Conservation (phyloP, 1,140 invertebrate genomes). For the Rhyzopertha dominica region DNA sequence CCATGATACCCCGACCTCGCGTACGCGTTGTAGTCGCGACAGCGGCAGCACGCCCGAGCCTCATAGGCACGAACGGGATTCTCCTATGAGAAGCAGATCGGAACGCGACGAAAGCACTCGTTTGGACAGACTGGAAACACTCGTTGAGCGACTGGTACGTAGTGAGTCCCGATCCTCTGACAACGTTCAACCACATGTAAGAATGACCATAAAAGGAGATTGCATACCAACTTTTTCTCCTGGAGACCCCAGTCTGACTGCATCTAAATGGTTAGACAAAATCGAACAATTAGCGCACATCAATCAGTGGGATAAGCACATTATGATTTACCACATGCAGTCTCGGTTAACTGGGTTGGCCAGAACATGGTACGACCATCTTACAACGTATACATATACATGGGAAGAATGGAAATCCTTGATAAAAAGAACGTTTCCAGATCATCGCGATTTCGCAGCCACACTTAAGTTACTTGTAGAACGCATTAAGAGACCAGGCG, state of each 20-base stretch:
- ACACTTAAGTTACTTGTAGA: not conserved
- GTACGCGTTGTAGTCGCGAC: too few relatives aligned
- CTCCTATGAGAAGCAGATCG: too few relatives aligned
- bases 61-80: too few relatives aligned
- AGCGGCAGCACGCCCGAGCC: too few relatives aligned
- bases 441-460: not conserved
- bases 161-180: too few relatives aligned
- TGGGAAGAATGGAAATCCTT: slow-evolving; percentile 2
- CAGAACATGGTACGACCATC: not conserved
- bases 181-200: too few relatives aligned
- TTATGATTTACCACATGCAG: not conserved
- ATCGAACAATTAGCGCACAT: not conserved
- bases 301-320: slow-evolving; percentile 1
- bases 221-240: slow-evolving; percentile 1
- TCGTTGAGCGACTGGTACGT: too few relatives aligned
- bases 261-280: slow-evolving; percentile 1
- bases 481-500: not conserved
- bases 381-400: not conserved
- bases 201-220: too few relatives aligned
- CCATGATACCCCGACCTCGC: too few relatives aligned
- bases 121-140: too few relatives aligned
- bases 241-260: not conserved
- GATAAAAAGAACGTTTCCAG: not conserved
- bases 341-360: not conserved
- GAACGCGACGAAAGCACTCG: too few relatives aligned